Base-by-base conservation (phyloP, 2,888 invertebrate genomes). In the Pseudeuparius sepicola region DNA sequence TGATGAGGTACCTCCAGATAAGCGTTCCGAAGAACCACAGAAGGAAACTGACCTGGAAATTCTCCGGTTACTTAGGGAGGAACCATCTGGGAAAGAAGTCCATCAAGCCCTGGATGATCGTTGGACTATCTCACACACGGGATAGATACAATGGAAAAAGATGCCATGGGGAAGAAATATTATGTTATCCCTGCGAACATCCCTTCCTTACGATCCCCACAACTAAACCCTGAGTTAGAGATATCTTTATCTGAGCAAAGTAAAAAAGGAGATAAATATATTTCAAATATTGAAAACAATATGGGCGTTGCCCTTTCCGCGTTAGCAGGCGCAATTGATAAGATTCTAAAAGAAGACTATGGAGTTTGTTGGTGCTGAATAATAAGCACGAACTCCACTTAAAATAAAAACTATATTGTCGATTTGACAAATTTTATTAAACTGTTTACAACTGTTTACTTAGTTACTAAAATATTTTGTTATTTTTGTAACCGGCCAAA, bases 231-330 rank as follows among this genome's bases (percentile, higher is more conserved):
- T 9, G 20, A 35, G 3, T 31, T 36, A 31, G 20, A 31, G 13
- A 14, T 24, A 4, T 20, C 20, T 7, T 14, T 36, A 20, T 14
- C 7, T 18, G 36, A 31, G 9, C 11, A 16, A 10, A 11, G 6
- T 14, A 35, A 31, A 31, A 35, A 31, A 11, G 35, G 30, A 7
- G 35, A 35, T 13, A 35, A 34, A 24, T 36, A 33, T 24, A 12
- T 20, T 12, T 20, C 20, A 6, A 18, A 12, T 31, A 31, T 36
- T 20, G 30, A 36, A 20, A 14, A 4, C 9, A 24, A 35, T 11
- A 11, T 35, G 12, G 35, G 35, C 9, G 6, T 20, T 3, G 29
- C 3, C 13, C 6, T 35, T 2, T n/a, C 29, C 7, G 18, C 31
- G 5, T 6, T 31, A 18, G 10, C 13, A 7, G 16, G 12, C 3